These are phyloP conservation scores for Benitochromis conjunctus DNA, from an alignment of 2,113 vertebrate genomes.

Conservation along the genomic window DNA sequence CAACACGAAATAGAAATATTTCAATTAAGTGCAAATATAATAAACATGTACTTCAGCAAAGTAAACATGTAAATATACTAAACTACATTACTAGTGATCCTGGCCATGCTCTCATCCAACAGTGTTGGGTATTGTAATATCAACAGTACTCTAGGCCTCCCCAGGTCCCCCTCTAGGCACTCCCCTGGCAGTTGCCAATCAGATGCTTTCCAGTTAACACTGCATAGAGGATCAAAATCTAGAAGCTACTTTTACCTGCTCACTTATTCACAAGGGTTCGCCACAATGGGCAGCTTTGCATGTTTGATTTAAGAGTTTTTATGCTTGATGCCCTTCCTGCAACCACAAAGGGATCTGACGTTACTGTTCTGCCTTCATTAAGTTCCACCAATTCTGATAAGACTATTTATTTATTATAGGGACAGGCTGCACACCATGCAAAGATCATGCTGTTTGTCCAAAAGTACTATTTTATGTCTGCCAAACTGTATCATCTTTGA, in stretches of 20 bases:
- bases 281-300: not conserved
- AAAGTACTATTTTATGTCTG: not conserved
- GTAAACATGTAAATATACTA: not conserved
- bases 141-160: not conserved
- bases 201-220: not conserved
- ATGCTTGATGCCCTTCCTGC: not conserved
- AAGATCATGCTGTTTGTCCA: not conserved
- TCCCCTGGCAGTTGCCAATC: not conserved
- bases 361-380: not conserved
- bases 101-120: not conserved
- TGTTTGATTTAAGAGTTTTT: not conserved
- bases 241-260: not conserved
- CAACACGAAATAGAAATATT: not conserved
- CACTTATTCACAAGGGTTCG: not conserved
- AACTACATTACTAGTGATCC: not conserved
- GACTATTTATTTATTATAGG: not conserved
- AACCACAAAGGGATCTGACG: not conserved
- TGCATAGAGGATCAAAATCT: not conserved
- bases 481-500: not conserved
- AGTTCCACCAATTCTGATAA: not conserved
- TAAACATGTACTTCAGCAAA: not conserved
- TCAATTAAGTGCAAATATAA: not conserved
- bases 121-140: not conserved
- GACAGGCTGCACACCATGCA: not conserved
- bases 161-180: not conserved